These are phyloP conservation scores for Cephus nigrinus DNA, from an alignment of 2,888 invertebrate species.

Conservation along the genomic window DNA sequence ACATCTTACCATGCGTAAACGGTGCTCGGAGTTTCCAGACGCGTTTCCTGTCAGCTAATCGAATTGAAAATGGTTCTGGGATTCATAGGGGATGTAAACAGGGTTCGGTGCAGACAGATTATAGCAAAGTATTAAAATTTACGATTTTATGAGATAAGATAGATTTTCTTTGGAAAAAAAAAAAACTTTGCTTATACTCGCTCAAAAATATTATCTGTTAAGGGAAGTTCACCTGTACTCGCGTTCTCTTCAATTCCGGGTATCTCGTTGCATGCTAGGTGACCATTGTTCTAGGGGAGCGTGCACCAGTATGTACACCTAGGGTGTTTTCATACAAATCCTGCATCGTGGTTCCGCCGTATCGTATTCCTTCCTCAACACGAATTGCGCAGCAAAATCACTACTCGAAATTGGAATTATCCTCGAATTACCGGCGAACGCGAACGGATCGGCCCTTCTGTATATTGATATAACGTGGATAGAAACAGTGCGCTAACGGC, in stretches of 20 bases:
- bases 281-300: neutral
- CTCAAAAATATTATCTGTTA: neutral
- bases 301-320: neutral
- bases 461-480: conserved; percentile 39
- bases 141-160: neutral
- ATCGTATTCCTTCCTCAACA: conserved; percentile 47
- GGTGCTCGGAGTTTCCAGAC: neutral
- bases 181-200: too few relatives aligned
- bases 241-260: neutral
- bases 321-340: neutral
- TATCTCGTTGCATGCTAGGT: neutral
- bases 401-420: conserved; percentile 55
- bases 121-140: neutral
- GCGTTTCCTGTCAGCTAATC: neutral
- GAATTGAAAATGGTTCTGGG: neutral
- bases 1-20: neutral
- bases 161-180: neutral
- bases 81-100: neutral
- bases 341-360: conserved; percentile 17
- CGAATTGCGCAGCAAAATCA: conserved; percentile 54
- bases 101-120: neutral
- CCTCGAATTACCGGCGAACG: conserved; percentile 43
- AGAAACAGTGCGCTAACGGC: conserved; percentile 38
- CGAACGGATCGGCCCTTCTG: conserved; percentile 17
- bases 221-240: neutral